Evolutionary conservation across 2,797 vertebrate genomes (phyloP).

Genomic region (Gymnothorax javanicus): DNA sequence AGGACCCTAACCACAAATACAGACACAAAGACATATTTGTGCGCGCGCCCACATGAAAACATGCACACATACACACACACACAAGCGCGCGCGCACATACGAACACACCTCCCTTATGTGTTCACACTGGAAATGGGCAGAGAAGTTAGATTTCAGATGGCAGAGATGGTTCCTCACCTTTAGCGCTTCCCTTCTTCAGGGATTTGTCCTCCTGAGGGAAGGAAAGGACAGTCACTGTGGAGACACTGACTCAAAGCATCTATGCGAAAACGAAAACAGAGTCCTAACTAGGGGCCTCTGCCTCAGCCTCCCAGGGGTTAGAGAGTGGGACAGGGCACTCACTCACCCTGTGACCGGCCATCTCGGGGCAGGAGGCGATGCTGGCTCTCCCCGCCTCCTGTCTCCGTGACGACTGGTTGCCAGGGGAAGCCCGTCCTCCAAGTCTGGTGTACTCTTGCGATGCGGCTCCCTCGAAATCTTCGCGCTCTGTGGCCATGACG

Average conservation of each 20-base stretch:
- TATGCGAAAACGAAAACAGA: not conserved
- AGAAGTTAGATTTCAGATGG: not conserved
- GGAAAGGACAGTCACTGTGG: not conserved
- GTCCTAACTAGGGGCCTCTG: not conserved
- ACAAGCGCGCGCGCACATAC: not conserved
- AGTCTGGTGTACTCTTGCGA: constrained; percentile 35
- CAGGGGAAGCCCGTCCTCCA: constrained; percentile 38
- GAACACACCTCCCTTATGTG: not conserved
- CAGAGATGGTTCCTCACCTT: constrained; percentile 62
- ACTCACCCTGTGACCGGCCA: constrained; percentile 67
- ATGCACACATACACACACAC: not conserved
- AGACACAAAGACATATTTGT: not conserved
- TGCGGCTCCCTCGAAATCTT: not conserved
- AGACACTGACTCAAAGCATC: not conserved
- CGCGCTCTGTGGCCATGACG: constrained; percentile 4
- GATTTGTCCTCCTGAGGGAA: constrained; percentile 64
- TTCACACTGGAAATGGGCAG: not conserved
- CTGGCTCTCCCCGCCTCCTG: constrained; percentile 49
- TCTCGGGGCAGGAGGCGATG: constrained; percentile 70
- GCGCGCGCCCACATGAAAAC: not conserved
- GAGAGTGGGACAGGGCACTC: not conserved
- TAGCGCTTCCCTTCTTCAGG: constrained; percentile 60
- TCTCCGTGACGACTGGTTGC: constrained; percentile 52
- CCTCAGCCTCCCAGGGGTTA: not conserved
- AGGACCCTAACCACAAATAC: not conserved